Evolutionary conservation across 2,113 vertebrate species (phyloP), one percentile per base, ranked within the genome.

Genomic region (Columbina picui): DNA sequence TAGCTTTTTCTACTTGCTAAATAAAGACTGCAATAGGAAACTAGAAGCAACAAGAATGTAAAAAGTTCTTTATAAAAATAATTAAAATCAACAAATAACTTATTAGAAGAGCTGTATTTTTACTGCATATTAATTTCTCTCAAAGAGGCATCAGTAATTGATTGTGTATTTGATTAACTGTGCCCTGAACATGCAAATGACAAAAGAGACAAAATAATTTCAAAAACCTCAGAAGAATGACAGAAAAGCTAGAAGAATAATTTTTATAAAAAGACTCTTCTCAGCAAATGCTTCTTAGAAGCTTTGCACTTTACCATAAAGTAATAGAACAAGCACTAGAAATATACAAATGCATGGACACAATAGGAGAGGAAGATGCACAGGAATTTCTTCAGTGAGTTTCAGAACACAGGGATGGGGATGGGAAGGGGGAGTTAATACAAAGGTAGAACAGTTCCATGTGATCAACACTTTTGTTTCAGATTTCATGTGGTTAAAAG

Each of bases 201-300:
- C 53, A 93, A 77, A 94, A 95, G 87, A 95, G 63, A 91, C 49
- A 97, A 96, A 87, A 59, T 88, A 83, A 96, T 96, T 96, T 91
- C 43, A 82, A 96, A 96, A 97, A 95, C 38, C 63, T 82, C 93
- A 95, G 26, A 95, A 80, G 27, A 55, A 57, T 65, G 27, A 83
- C n/a, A 89, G 61, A n/a, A 60, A 71, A 94, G 50, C 41, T 85
- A 93, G 64, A 84, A 92, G 73, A 84, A 94, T 90, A 26, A 81
- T 87, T 93, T 85, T 89, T 7, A 34, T 52, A 91, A 68, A 74
- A 65, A 34, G 20, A n/a, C 39, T 84, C 59, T 77, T 91, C 67
- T 67, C 60, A 87, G 90, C 26, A 89, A 91, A 89, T 57, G 45
- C 32, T 82, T 94, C 65, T 73, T 87, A 80, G 78, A 96, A 89